Conservation (phyloP, 2,888 invertebrate species). For the Caenorhabditis panamensis region DNA sequence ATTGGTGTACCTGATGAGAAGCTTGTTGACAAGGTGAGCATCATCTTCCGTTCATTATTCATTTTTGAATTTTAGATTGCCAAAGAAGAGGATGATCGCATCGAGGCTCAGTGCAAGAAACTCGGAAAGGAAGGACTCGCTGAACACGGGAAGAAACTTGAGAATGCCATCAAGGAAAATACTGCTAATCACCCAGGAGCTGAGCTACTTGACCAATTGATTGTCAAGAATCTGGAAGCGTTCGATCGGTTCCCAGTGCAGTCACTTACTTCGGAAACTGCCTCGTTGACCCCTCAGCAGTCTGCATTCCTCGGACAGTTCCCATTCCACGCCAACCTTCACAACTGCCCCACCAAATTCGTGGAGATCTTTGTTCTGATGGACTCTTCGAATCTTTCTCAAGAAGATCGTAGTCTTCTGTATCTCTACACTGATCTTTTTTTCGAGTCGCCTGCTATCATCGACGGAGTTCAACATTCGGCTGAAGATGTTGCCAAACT, state of each 20-base stretch:
- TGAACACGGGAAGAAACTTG: constrained; percentile 85
- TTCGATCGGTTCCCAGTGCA: constrained; percentile 83
- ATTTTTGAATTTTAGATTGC: constrained; percentile 53
- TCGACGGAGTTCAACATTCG: constrained; percentile 69
- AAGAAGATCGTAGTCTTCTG: constrained; percentile 82
- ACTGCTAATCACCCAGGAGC: constrained; percentile 86
- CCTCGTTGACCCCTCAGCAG: constrained; percentile 44
- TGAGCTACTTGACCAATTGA: constrained; percentile 87
- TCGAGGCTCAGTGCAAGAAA: constrained; percentile 85
- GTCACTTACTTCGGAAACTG: constrained; percentile 45
- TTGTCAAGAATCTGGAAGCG: constrained; percentile 87
- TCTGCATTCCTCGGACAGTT: constrained; percentile 63
- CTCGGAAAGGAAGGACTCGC: constrained; percentile 87
- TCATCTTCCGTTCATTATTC: constrained; percentile 63
- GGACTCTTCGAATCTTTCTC: constrained; percentile 70
- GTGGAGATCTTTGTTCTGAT: constrained; percentile 74
- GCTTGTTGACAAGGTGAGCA: constrained; percentile 85
- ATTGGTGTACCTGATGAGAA: constrained; percentile 85
- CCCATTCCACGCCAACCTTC: constrained; percentile 73
- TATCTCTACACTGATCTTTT: constrained; percentile 88
- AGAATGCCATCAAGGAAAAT: constrained; percentile 87
- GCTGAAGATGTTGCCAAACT: constrained; percentile 88
- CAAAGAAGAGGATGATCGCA: constrained; percentile 86
- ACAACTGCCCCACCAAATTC: constrained; percentile 73
- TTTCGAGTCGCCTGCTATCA: constrained; percentile 86